Evolutionary conservation across 2,888 invertebrate genomes (phyloP).

Genomic region (Sepiola atlantica): DNA sequence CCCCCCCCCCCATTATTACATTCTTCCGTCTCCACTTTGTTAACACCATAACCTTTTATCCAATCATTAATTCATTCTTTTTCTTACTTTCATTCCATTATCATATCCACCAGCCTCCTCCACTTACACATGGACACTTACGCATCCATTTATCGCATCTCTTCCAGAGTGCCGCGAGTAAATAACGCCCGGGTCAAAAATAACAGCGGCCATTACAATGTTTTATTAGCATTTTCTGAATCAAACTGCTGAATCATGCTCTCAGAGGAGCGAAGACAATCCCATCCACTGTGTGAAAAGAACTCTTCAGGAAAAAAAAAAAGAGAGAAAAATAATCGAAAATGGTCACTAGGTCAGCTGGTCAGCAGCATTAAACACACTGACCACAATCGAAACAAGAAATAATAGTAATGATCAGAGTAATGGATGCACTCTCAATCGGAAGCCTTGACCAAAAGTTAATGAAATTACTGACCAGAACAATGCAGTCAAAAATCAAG

Average conservation of each 20-base stretch:
- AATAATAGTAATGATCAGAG: background rate
- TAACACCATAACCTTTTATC: no score
- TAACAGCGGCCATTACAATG: background rate
- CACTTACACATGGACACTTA: no score
- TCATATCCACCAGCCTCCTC: no score
- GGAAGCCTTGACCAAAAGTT: background rate
- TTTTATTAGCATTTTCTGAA: background rate
- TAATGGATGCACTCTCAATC: background rate
- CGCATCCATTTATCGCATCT: background rate
- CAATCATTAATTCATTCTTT: no score
- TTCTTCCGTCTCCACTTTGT: no score
- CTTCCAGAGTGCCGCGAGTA: background rate
- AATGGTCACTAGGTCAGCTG: slow-evolving; percentile 32
- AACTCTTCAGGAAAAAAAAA: background rate
- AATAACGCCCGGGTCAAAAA: background rate
- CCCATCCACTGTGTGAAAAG: background rate
- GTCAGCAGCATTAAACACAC: background rate
- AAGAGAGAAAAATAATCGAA: background rate
- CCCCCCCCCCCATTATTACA: no score
- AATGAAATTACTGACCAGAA: background rate
- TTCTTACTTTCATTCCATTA: no score
- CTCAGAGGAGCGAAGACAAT: slow-evolving; percentile 2
- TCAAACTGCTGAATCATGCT: background rate
- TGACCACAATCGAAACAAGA: background rate
- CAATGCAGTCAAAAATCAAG: background rate